Evolutionary conservation across 1,140 invertebrate genomes (phyloP).

Genomic region (Anthonomus grandis): DNA sequence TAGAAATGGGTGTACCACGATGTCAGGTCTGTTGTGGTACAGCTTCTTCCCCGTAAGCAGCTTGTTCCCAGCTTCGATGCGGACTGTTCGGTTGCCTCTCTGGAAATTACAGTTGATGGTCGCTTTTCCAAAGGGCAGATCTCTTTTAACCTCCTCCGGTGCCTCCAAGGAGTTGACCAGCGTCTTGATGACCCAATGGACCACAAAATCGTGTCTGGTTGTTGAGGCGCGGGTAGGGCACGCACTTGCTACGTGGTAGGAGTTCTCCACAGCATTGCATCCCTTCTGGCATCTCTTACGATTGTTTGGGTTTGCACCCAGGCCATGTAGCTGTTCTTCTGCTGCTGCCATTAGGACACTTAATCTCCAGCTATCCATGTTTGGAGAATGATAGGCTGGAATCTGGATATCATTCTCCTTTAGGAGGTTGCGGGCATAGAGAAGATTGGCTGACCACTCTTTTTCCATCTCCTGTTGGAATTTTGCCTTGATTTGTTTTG

Average conservation of each 20-base stretch:
- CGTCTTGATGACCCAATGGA: neutral
- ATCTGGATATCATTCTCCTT: constrained; percentile 8
- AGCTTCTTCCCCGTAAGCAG: too few relatives aligned
- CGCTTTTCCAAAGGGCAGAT: too few relatives aligned
- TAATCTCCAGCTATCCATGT: constrained; percentile 19
- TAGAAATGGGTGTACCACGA: too few relatives aligned
- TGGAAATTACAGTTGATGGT: too few relatives aligned
- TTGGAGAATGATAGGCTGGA: constrained; percentile 13
- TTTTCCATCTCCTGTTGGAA: constrained; percentile 4
- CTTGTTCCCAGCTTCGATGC: too few relatives aligned
- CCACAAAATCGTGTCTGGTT: neutral
- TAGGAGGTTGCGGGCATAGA: constrained; percentile 21
- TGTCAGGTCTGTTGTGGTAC: too few relatives aligned
- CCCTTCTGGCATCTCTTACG: too few relatives aligned
- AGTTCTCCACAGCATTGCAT: constrained; percentile 7
- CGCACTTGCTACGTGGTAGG: constrained; percentile 24
- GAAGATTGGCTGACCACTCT: constrained; percentile 18
- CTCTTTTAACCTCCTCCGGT: neutral
- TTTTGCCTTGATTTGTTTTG: neutral
- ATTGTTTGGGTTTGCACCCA: constrained; percentile 10
- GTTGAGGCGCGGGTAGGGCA: constrained; percentile 1
- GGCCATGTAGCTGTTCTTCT: constrained; percentile 25
- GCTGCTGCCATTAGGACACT: constrained; percentile 2
- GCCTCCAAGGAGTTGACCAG: neutral
- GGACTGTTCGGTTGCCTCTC: too few relatives aligned